phyloP scores from a whole-genome alignment of 2,888 invertebrate genomes.

The Hofmannophila pseudospretella region DNA sequence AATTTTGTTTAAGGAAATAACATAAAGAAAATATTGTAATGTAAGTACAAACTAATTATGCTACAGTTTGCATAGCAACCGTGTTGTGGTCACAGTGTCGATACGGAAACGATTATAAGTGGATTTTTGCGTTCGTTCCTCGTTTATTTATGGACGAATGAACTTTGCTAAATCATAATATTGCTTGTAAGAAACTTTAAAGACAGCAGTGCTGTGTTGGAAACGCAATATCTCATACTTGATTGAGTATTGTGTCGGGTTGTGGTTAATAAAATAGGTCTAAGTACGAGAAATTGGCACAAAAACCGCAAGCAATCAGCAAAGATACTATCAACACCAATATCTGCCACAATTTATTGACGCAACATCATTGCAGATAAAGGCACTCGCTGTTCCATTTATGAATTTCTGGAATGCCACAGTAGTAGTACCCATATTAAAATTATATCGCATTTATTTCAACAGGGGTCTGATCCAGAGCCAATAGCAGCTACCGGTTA shows the following conservation, averaged over 20 bases:
- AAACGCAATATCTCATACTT: too few species aligned
- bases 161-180: too few species aligned
- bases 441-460: neutral
- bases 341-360: conserved; percentile 3
- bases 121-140: too few species aligned
- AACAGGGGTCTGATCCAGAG: too few species aligned
- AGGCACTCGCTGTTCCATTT: conserved; percentile 1
- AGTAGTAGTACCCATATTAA: neutral
- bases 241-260: conserved; percentile 1
- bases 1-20: conserved; percentile 9
- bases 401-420: neutral
- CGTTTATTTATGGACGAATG: too few species aligned
- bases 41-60: conserved; percentile 19
- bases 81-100: conserved; percentile 13
- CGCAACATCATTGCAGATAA: conserved; percentile 10
- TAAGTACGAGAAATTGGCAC: neutral
- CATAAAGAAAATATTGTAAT: conserved; percentile 21
- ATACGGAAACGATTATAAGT: conserved; percentile 23
- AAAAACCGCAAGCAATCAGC: neutral
- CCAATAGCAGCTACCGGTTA: too few species aligned
- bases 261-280: conserved; percentile 4
- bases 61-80: conserved; percentile 14
- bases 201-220: too few species aligned
- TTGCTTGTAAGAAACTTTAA: too few species aligned
- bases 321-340: neutral